Percentiles rank a stretch among this genome's conserved stretches.
Conservation (phyloP, 92 coral and sea anemone species). For the Zoanthus gigantus region DNA sequence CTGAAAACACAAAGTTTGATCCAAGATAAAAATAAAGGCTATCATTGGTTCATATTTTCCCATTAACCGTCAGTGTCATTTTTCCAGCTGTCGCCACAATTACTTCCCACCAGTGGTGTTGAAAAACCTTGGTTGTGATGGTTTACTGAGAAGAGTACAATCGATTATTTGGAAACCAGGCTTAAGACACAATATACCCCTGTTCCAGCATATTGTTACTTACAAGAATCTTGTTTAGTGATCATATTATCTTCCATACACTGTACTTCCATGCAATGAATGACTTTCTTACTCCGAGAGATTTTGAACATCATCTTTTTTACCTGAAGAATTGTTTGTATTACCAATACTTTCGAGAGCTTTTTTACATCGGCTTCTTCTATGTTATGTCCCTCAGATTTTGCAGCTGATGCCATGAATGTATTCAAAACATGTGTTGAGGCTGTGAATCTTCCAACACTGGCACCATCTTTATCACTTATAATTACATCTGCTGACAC, state of each 20-base stretch:
- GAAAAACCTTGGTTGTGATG: not conserved
- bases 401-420: conserved; percentile 53
- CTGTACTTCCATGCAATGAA: conserved; percentile 16
- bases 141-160: conserved; percentile 4
- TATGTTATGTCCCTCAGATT: conserved; percentile 53
- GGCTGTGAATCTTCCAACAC: conserved; percentile 49
- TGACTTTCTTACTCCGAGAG: conserved; percentile 26
- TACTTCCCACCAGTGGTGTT: not conserved
- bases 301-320: conserved; percentile 12
- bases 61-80: not conserved
- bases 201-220: conserved; percentile 19
- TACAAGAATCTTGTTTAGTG: conserved; percentile 12
- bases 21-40: conserved; percentile 2
- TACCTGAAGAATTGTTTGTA: conserved; percentile 12
- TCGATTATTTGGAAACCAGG: not conserved
- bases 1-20: not conserved
- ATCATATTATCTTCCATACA: conserved; percentile 20
- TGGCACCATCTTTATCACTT: conserved; percentile 27
- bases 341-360: conserved; percentile 49
- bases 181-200: conserved; percentile 11
- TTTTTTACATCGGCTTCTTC: conserved; percentile 54
- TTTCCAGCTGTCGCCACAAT: conserved; percentile 9
- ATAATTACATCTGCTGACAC: conserved; percentile 37
- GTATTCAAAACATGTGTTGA: conserved; percentile 45
- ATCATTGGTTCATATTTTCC: not conserved